These are phyloP conservation scores for Eolophus roseicapilla DNA, from an alignment of 2,113 vertebrate species.

Conservation along the genomic window DNA sequence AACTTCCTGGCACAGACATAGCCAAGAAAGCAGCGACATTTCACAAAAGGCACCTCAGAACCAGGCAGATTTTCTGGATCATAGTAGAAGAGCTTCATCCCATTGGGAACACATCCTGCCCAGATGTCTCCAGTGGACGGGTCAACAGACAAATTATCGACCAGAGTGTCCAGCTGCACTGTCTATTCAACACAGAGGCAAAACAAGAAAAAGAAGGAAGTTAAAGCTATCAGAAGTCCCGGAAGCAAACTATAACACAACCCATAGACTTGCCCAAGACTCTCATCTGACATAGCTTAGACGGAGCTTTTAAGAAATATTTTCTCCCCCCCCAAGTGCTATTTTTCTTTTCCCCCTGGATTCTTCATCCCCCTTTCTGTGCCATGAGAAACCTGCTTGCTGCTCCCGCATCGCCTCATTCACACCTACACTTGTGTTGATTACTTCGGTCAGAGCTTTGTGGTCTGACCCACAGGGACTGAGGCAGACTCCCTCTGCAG, in stretches of 20 bases:
- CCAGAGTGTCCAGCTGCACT: constrained; percentile 76
- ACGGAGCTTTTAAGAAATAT: background rate
- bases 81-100: constrained; percentile 64
- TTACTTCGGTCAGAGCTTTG: background rate
- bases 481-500: background rate
- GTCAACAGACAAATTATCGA: constrained; percentile 88
- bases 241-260: background rate
- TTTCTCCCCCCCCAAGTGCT: background rate
- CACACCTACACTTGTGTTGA: background rate
- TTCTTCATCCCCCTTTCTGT: background rate
- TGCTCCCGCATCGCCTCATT: background rate
- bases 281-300: background rate
- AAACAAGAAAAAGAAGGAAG: background rate
- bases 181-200: constrained; percentile 65
- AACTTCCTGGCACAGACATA: background rate
- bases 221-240: background rate
- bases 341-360: background rate
- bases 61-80: constrained; percentile 81
- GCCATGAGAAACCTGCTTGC: background rate
- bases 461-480: background rate
- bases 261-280: background rate
- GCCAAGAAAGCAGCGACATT: background rate
- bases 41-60: constrained; percentile 84
- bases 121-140: constrained; percentile 85
- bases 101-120: constrained; percentile 86